A percentile compares a stretch with the other conserved stretches of the same genome.
These are phyloP conservation scores for Macheiramphus alcinus DNA, from an alignment of 2,113 vertebrate genomes.

Conservation along the genomic window DNA sequence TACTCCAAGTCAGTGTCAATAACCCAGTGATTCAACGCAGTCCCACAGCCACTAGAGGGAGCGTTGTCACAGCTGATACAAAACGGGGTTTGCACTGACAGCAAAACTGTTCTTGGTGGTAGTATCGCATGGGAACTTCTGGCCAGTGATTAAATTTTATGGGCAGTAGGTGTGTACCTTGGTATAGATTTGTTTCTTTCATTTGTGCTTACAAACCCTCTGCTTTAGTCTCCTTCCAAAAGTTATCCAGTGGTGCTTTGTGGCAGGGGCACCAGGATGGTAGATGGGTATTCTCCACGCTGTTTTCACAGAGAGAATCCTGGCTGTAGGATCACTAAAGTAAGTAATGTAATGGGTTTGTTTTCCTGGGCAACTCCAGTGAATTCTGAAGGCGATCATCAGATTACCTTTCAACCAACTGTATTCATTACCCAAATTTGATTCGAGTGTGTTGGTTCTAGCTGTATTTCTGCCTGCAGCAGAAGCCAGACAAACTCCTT, in stretches of 20 bases:
- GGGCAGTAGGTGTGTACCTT: not conserved
- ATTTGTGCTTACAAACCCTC: not conserved
- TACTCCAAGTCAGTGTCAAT: fast-evolving
- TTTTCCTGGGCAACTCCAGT: no score
- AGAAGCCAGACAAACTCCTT: not conserved
- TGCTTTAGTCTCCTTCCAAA: not conserved
- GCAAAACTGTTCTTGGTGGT: fast-evolving
- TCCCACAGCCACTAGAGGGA: slow-evolving; percentile 34
- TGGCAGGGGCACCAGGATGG: not conserved
- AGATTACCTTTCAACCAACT: not conserved
- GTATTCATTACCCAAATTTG: fast-evolving
- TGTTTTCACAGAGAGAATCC: no score
- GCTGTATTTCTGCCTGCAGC: not conserved
- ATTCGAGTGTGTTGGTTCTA: fast-evolving
- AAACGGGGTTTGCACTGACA: fast-evolving
- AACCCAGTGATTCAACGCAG: fast-evolving
- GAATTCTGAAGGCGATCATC: not conserved
- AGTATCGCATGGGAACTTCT: fast-evolving
- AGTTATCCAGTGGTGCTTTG: fast-evolving
- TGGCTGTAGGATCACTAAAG: not conserved
- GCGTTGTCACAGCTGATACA: not conserved
- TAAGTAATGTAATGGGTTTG: fast-evolving
- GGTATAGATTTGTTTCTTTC: not conserved
- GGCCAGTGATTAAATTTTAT: fast-evolving
- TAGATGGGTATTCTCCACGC: fast-evolving